phyloP scores from a whole-genome alignment of 2,113 vertebrate genomes.

The Meriones unguiculatus region DNA sequence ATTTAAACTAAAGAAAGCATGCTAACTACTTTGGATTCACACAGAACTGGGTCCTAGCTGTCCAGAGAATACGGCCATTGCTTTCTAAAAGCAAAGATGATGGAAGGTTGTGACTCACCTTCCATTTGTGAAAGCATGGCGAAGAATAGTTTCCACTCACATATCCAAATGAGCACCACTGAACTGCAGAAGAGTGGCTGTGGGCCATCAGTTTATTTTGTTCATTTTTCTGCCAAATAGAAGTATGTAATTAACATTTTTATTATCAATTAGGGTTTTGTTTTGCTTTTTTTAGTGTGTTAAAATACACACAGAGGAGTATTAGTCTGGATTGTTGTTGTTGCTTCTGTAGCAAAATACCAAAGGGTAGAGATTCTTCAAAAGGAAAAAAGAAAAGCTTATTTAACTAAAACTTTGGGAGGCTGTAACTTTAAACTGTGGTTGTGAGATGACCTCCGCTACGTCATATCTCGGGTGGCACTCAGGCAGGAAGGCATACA shows the following conservation, averaged over 20 bases:
- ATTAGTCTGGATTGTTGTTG: background rate
- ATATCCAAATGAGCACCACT: background rate
- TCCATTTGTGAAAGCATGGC: background rate
- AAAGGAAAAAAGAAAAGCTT: background rate
- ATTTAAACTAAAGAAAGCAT: constrained; percentile 44
- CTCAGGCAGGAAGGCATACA: background rate
- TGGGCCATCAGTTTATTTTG: constrained; percentile 1
- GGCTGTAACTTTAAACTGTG: background rate
- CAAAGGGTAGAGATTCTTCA: background rate
- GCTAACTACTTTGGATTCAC: background rate
- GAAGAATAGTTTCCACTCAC: constrained; percentile 56
- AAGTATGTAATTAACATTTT: constrained; percentile 73
- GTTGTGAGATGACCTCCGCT: background rate
- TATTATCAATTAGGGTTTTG: constrained; percentile 70
- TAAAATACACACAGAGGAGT: constrained; percentile 49
- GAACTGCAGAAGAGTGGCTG: background rate
- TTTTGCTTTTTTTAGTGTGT: constrained; percentile 68
- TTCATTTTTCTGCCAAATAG: constrained; percentile 78
- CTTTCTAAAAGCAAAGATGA: background rate
- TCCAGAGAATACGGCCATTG: background rate
- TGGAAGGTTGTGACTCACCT: background rate
- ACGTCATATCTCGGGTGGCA: background rate
- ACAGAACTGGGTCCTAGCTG: background rate
- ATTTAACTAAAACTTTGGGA: background rate
- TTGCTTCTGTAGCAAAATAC: background rate